A percentile compares a stretch with the other conserved stretches of the same genome.
Conservation (phyloP, 2,888 invertebrate genomes). For the Oscheius sp. region DNA sequence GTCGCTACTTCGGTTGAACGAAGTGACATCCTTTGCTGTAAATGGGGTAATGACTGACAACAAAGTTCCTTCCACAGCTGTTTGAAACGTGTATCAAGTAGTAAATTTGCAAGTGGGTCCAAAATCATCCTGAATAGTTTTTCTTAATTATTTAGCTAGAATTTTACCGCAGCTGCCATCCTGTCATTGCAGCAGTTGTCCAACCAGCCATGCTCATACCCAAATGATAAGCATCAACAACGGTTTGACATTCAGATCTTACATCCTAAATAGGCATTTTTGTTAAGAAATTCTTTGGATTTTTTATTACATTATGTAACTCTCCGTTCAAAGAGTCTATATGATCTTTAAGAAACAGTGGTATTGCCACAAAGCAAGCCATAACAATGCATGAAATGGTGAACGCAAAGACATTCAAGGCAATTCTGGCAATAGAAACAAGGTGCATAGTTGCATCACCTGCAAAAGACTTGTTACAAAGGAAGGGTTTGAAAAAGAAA, state of each 20-base stretch:
- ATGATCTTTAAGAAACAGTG: constrained; percentile 41
- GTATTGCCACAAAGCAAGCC: constrained; percentile 47
- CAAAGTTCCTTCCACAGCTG: constrained; percentile 28
- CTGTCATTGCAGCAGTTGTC: constrained; percentile 41
- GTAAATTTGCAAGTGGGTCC: constrained; percentile 16
- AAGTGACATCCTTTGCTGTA: not conserved
- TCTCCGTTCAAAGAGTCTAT: constrained; percentile 42
- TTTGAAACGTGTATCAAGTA: constrained; percentile 21
- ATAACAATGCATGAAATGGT: constrained; percentile 46
- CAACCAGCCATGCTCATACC: constrained; percentile 46
- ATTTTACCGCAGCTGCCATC: not conserved
- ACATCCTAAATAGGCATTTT: not conserved
- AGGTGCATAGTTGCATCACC: constrained; percentile 43
- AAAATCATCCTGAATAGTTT: constrained; percentile 21
- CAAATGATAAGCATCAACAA: constrained; percentile 39
- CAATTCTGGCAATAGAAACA: constrained; percentile 38
- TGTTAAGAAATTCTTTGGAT: not conserved
- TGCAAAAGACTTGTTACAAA: constrained; percentile 6
- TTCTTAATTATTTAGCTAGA: not conserved
- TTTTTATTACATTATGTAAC: not conserved
- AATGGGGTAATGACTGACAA: constrained; percentile 2
- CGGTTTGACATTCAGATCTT: constrained; percentile 31
- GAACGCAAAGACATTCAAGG: constrained; percentile 46
- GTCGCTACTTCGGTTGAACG: constrained; percentile 15
- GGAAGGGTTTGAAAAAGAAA: not conserved